Base-by-base conservation (phyloP, 2,113 vertebrate species). In the Peromyscus maniculatus region DNA sequence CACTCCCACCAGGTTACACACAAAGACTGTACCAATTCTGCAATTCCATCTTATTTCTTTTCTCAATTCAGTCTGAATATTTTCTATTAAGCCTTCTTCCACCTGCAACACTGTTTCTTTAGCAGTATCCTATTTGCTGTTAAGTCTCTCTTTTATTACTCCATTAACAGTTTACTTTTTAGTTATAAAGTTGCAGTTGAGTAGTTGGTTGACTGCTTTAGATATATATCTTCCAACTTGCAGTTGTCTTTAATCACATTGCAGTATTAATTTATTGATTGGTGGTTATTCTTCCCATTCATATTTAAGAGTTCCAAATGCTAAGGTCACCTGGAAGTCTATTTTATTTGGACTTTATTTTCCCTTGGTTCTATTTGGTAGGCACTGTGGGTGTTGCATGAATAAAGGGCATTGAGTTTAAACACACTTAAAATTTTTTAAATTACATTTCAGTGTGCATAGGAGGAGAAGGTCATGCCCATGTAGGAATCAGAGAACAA, bases 321-420 rank as follows among this genome's bases (percentile, higher is more conserved):
- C 10, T n/a, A 24, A 15, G 28, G 24, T 89, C 64, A 62, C 3
- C 19, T 80, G 9, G 46, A 49, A 36, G 75, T 88, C 9, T 3
- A 69, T 91, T 95, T 79, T 74, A 57, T 77, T 52, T 66, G n/a
- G 33, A 43, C 89, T 82, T 87, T 69, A 64, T 95, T 93, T 96
- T 74, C 12, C 16, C n/a, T 94, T 64, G 28, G 13, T 74, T 22
- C 24, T 84, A 95, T 88, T 74, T 89, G 57, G 21, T 77, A 67
- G 24, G 26, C 15, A 78, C 36, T 16, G 33, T 84, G 91, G 79
- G 24, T 52, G 75, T 80, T 92, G 43, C 28, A 17, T 55, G 59
- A 80, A 52, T 77, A 4, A 26, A 88, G 36, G 46, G 43, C 39
- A 78, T 59, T 59, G 17, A 66, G 2, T 67, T 21, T 69, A 46